These are phyloP conservation scores for Caenorhabditis briggsae DNA, from an alignment of 1,140 invertebrate species.

Conservation along the genomic window DNA sequence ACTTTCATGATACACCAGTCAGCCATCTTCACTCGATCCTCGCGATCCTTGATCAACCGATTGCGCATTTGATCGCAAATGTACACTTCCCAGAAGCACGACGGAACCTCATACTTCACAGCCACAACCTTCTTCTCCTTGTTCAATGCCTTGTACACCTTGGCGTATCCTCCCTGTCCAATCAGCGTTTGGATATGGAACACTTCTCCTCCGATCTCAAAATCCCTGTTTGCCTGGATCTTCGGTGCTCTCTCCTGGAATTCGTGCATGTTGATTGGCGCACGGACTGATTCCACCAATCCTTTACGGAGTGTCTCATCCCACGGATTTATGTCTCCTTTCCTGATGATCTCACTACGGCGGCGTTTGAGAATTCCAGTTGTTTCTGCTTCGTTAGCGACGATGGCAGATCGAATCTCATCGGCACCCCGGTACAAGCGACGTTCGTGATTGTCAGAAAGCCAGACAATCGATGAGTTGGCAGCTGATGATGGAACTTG, in stretches of 20 bases:
- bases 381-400: background rate
- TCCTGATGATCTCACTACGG: constrained; percentile 24
- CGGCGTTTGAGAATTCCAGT: background rate
- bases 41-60: constrained; percentile 44
- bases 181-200: constrained; percentile 36
- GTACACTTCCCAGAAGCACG: constrained; percentile 67
- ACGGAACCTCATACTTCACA: constrained; percentile 64
- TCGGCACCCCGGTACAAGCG: background rate
- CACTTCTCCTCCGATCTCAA: constrained; percentile 15
- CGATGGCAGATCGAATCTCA: background rate
- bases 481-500: background rate
- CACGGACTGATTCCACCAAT: background rate
- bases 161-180: constrained; percentile 59
- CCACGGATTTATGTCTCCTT: constrained; percentile 60
- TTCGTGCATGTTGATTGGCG: constrained; percentile 31
- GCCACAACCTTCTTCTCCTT: constrained; percentile 50
- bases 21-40: background rate
- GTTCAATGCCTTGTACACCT: constrained; percentile 29
- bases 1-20: constrained; percentile 60
- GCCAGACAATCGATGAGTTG: constrained; percentile 6
- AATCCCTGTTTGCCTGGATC: background rate
- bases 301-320: constrained; percentile 40
- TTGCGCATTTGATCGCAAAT: constrained; percentile 61
- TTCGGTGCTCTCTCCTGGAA: constrained; percentile 43
- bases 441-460: background rate